Conservation (phyloP, 2,113 vertebrate species). For the Toxotes jaculatrix region DNA sequence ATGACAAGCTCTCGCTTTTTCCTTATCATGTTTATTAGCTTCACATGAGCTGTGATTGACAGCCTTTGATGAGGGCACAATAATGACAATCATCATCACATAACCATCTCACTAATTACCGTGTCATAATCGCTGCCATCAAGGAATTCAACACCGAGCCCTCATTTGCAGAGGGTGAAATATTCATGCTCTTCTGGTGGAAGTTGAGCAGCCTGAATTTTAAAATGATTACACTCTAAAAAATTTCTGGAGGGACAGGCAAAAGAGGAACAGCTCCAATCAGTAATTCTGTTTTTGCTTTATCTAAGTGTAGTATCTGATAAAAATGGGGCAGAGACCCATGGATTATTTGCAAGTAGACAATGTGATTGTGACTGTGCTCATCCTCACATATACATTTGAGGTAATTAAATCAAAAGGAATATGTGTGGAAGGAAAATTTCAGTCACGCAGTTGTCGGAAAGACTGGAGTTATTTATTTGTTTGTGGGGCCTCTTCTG, state of each 20-base stretch:
- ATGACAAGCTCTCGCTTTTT: slow-evolving; percentile 5
- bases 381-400: background rate
- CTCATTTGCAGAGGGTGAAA: slow-evolving; percentile 72
- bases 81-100: slow-evolving; percentile 71
- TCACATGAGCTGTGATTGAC: slow-evolving; percentile 59
- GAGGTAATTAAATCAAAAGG: slow-evolving; percentile 24
- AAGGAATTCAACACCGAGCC: slow-evolving; percentile 57
- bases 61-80: slow-evolving; percentile 59
- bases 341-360: slow-evolving; percentile 20
- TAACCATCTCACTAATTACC: slow-evolving; percentile 71
- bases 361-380: slow-evolving; percentile 2
- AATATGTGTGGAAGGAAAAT: slow-evolving; percentile 1
- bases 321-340: slow-evolving; percentile 31
- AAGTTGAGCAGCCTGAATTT: slow-evolving; percentile 64
- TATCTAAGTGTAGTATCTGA: slow-evolving; percentile 30
- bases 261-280: slow-evolving; percentile 52
- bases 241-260: slow-evolving; percentile 46
- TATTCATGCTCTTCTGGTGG: slow-evolving; percentile 62
- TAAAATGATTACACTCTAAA: slow-evolving; percentile 51
- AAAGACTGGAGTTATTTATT: slow-evolving; percentile 51
- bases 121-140: slow-evolving; percentile 71
- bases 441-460: slow-evolving; percentile 19
- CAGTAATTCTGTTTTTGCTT: slow-evolving; percentile 43
- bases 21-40: slow-evolving; percentile 33
- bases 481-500: slow-evolving; percentile 52